Base-by-base conservation (phyloP, 2,888 invertebrate genomes). In the Tiphia femorata region DNA sequence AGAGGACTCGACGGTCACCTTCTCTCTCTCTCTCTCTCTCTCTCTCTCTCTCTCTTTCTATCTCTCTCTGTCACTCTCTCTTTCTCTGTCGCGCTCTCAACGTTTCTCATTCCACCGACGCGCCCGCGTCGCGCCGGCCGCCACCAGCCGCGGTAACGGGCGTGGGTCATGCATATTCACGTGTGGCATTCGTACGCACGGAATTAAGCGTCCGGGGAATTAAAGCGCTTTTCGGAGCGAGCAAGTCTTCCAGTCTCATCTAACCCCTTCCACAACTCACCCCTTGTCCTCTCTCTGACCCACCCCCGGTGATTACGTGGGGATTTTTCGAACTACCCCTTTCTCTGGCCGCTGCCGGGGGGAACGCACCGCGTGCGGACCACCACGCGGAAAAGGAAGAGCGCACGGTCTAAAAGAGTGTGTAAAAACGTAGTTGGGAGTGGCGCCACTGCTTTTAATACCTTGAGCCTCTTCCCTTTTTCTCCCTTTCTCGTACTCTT, bases 161-260 rank as follows among this genome's bases (percentile, higher is more conserved):
- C 41, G 20, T n/a, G 49, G 57, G 57, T 70, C 70, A 70, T 70
- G 64, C 67, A 70, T 75, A 75, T 75, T 75, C 75, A 73, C 72
- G 67, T 60, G 67, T 68, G 67, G 66, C 68, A 74, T 66, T 71
- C 71, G 72, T 72, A 68, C 70, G 67, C 66, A 66, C 67, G 60
- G 65, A 65, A 62, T 62, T 61, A 65, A 66, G 66, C 63, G 63
- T 51, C 59, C 62, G 58, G 60, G 72, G 72, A 74, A 74, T 74
- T 72, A 72, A 74, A 74, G 66, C 62, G 74, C 65, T 62, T 65
- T 69, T 65, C 61, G 64, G 57, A 53, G 58, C 42, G 58, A 56
- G 51, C 55, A 50, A 56, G 56, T 51, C 54, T 51, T 40, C 55
- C 64, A 51, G 51, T 60, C 57, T 37, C 23, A 29, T 48, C 49